Conservation (phyloP, 1,140 invertebrate genomes). For the Campoletis sonorensis region DNA sequence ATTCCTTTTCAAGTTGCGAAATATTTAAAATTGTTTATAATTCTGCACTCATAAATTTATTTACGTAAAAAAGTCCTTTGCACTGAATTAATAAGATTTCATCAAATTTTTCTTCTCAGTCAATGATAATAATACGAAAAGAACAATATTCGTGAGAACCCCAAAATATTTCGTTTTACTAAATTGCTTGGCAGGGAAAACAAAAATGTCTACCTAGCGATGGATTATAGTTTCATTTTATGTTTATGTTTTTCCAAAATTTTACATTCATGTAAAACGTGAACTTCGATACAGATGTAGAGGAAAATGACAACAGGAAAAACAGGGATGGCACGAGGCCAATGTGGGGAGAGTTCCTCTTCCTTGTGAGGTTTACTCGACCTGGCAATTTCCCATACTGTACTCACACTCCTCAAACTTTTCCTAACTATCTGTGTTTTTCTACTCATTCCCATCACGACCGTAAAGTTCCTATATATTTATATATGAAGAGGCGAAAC, state of each 20-base stretch:
- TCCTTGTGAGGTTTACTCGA: not conserved
- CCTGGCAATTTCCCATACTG: constrained; percentile 19
- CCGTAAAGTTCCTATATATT: not conserved
- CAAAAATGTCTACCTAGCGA: too few species aligned
- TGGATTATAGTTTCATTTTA: not conserved
- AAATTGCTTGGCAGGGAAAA: too few species aligned
- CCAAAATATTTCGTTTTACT: too few species aligned
- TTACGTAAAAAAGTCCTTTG: too few species aligned
- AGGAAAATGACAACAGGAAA: not conserved
- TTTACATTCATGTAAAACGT: not conserved
- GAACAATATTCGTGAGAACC: too few species aligned
- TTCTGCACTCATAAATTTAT: too few species aligned
- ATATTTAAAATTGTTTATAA: too few species aligned
- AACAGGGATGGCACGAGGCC: constrained; percentile 2
- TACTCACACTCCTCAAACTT: constrained; percentile 14
- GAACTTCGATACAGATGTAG: not conserved
- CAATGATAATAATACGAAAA: too few species aligned
- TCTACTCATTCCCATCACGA: constrained; percentile 17
- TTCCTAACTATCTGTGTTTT: constrained; percentile 26
- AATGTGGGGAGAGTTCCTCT: not conserved
- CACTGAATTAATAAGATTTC: too few species aligned
- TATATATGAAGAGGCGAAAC: not conserved
- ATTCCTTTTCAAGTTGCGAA: too few species aligned
- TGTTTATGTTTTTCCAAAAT: not conserved
- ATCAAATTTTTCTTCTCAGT: too few species aligned